phyloP scores from a whole-genome alignment of 2,797 vertebrate genomes.

The Taenioides sp. region DNA sequence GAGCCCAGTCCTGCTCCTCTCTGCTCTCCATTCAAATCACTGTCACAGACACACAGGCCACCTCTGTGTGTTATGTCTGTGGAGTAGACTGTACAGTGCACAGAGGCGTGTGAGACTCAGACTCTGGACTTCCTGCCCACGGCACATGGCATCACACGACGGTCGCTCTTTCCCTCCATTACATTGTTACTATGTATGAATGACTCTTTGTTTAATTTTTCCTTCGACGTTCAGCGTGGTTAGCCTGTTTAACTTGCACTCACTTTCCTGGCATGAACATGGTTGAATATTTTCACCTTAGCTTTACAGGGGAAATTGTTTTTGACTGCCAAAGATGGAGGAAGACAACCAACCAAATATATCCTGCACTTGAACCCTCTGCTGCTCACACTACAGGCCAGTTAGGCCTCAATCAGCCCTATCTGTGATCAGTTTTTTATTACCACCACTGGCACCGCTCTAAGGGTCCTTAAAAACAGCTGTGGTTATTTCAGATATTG shows the following conservation, averaged over 20 bases:
- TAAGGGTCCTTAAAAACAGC: slow-evolving; percentile 50
- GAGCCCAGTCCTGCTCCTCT: slow-evolving; percentile 50
- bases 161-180: slow-evolving; percentile 54
- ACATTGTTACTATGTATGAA: slow-evolving; percentile 61
- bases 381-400: slow-evolving; percentile 18
- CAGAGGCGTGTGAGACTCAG: slow-evolving; percentile 14
- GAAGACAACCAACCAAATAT: slow-evolving; percentile 57
- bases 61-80: slow-evolving; percentile 39
- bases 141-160: slow-evolving; percentile 39
- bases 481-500: slow-evolving; percentile 43
- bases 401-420: slow-evolving; percentile 28
- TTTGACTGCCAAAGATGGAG: slow-evolving; percentile 56
- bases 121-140: slow-evolving; percentile 25
- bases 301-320: slow-evolving; percentile 64
- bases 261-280: slow-evolving; percentile 61
- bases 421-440: slow-evolving; percentile 39
- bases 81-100: slow-evolving; percentile 20
- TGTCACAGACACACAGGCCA: slow-evolving; percentile 49
- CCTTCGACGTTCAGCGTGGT: slow-evolving; percentile 50
- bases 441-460: slow-evolving; percentile 48
- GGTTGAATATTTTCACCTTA: slow-evolving; percentile 38
- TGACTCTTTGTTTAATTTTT: slow-evolving; percentile 71
- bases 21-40: slow-evolving; percentile 51
- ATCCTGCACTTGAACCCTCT: slow-evolving; percentile 53
- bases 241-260: slow-evolving; percentile 58